Conservation (phyloP, 2,888 invertebrate genomes). For the Drosophila mulleri region DNA sequence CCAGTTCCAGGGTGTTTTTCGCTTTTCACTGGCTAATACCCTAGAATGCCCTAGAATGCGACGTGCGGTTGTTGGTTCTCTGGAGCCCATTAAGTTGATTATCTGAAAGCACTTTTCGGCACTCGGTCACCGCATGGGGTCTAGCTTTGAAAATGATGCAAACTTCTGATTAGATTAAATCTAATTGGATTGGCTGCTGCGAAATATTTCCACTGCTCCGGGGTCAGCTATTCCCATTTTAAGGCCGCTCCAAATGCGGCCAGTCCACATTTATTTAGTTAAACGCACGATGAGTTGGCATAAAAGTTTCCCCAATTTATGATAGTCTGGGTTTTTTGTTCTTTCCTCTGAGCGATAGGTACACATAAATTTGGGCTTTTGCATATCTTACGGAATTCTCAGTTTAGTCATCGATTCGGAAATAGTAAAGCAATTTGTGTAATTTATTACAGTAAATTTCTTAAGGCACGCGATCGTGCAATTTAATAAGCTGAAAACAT, state of each 20-base stretch:
- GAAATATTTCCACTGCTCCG: background rate
- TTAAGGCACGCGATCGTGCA: background rate
- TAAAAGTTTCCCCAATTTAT: conserved; percentile 4
- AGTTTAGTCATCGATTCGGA: conserved; percentile 10
- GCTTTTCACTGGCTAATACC: background rate
- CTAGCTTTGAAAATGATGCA: conserved; percentile 5
- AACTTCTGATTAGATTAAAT: conserved; percentile 49
- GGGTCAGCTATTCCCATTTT: background rate
- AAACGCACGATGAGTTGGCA: conserved; percentile 7
- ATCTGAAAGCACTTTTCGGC: conserved; percentile 2
- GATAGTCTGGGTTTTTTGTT: background rate
- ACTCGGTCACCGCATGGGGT: conserved; percentile 21
- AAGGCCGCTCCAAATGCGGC: background rate
- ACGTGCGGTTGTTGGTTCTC: conserved; percentile 25
- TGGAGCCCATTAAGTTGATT: conserved; percentile 10
- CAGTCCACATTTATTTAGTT: background rate
- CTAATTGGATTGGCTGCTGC: background rate
- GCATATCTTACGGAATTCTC: background rate
- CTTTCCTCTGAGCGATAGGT: background rate
- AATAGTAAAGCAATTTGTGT: conserved; percentile 3
- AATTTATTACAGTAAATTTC: background rate
- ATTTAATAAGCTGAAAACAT: background rate
- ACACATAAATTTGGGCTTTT: background rate
- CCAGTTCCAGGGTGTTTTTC: conserved; percentile 5
- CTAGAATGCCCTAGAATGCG: background rate